Percentiles rank a stretch among this genome's conserved stretches.
Evolutionary conservation across 2,113 vertebrate genomes (phyloP).

Genomic region (Tupaia chinensis): DNA sequence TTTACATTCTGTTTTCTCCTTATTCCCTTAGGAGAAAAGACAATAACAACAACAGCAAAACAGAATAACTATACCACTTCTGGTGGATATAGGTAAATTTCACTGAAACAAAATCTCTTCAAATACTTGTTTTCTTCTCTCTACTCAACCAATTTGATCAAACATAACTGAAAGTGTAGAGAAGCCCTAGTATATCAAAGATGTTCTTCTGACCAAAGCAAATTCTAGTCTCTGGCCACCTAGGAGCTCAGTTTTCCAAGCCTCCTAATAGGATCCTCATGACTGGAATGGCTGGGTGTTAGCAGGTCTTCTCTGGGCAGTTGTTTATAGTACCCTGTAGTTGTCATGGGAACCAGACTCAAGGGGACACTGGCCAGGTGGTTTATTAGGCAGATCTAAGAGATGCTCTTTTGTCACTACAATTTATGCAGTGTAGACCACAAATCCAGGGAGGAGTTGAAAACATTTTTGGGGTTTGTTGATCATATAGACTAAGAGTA

Average conservation of each 20-base stretch:
- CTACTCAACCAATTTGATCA: slow-evolving; percentile 11
- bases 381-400: slow-evolving; percentile 86
- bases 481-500: slow-evolving; percentile 71
- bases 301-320: slow-evolving; percentile 84
- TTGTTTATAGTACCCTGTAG: slow-evolving; percentile 87
- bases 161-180: slow-evolving; percentile 71
- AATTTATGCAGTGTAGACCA: slow-evolving; percentile 72
- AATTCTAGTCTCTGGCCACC: slow-evolving; percentile 86
- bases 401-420: slow-evolving; percentile 80
- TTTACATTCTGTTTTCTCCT: background rate
- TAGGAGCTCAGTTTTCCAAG: slow-evolving; percentile 86
- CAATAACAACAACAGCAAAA: background rate
- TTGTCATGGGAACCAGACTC: slow-evolving; percentile 84
- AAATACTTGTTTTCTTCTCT: slow-evolving; percentile 1
- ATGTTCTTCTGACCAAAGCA: slow-evolving; percentile 77
- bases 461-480: slow-evolving; percentile 82
- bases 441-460: slow-evolving; percentile 74
- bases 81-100: slow-evolving; percentile 67
- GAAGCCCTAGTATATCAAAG: slow-evolving; percentile 79
- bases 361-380: slow-evolving; percentile 79
- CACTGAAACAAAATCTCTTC: slow-evolving; percentile 74
- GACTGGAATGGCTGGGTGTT: slow-evolving; percentile 86
- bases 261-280: slow-evolving; percentile 86
- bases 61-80: background rate
- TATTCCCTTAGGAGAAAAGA: slow-evolving; percentile 4